Evolutionary conservation across 2,113 vertebrate genomes (phyloP).

Genomic region (Pagrus major): DNA sequence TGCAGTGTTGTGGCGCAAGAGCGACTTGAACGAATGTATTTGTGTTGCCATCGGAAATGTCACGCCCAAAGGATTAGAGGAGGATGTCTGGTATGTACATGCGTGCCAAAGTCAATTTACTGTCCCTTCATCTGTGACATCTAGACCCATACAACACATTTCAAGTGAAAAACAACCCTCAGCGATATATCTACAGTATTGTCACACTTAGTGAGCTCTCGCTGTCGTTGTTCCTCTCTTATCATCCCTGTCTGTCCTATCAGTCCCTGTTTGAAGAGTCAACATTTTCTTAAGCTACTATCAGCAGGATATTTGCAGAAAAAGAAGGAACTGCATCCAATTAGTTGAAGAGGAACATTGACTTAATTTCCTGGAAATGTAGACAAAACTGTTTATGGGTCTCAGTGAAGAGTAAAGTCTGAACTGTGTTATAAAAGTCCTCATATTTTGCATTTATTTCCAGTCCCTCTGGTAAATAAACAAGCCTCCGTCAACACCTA

Average conservation of each 20-base stretch:
- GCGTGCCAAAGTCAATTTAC: background rate
- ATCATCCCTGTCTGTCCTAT: background rate
- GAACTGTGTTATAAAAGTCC: background rate
- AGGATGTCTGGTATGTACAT: conserved; percentile 5
- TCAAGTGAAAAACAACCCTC: too few species aligned
- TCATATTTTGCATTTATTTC: background rate
- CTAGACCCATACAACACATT: too few species aligned
- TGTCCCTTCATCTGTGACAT: background rate
- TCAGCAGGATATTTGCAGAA: background rate
- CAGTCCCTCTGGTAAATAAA: background rate
- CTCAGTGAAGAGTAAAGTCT: background rate
- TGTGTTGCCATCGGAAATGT: conserved; percentile 10
- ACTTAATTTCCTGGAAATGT: background rate
- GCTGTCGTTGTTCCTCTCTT: background rate
- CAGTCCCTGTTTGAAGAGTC: background rate
- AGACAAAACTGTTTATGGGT: background rate
- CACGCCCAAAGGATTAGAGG: conserved; percentile 2
- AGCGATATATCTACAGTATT: too few species aligned
- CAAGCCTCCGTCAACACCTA: background rate
- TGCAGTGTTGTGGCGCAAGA: background rate
- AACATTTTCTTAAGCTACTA: conserved; percentile 11
- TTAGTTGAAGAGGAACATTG: background rate
- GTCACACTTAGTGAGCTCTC: background rate
- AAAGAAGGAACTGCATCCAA: background rate
- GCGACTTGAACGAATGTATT: background rate